Evolutionary conservation across 2,797 vertebrate genomes (phyloP), one percentile per base, ranked within the genome.

Genomic region (Phrynocephalus forsythii): DNA sequence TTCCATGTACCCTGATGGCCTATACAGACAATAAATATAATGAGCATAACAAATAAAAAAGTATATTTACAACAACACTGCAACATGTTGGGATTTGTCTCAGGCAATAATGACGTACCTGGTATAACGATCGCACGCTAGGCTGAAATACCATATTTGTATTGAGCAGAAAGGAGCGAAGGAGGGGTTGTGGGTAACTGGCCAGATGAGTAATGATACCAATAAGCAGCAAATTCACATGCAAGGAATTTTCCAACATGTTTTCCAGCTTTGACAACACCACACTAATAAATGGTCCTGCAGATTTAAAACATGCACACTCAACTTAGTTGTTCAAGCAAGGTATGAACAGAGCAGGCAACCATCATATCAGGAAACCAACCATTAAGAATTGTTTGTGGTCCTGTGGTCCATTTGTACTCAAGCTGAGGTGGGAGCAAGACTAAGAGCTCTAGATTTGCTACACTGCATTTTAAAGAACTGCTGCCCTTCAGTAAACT

Each of bases 81-180:
- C 22, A 52, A 87, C 6, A 81, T 50, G 33, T 26, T 88, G 72
- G 20, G 30, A 1, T 15, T 50, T 2, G 5, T 16, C 6, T 3
- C 4, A 60, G 72, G 76, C 15, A 18, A 0, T 67, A 73, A 33
- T n/a, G 24, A 82, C 77, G 5, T 95, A 99, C 99, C 99, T 99
- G 99, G 92, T 98, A 99, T 44, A 99, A 97, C 0, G 99, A 99
- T 82, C 98, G 98, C 30, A 99, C 98, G 0, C 98, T 99, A 0
- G 99, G 99, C 97, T 99, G 99, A 90, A 99, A 98, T 85, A 99
- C 98, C 97, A 99, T 96, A 96, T 98, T 99, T 94, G 98, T 98
- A 96, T 99, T 99, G 94, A 99, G 98, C 79, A 99, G 97, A 91
- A 99, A 99, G 44, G 99, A 99, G 76, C 98, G 98, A 86, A 99